Evolutionary conservation across 2,888 invertebrate genomes (phyloP), one percentile per base, ranked within the genome.

Genomic region (Rhodophaea formosa): DNA sequence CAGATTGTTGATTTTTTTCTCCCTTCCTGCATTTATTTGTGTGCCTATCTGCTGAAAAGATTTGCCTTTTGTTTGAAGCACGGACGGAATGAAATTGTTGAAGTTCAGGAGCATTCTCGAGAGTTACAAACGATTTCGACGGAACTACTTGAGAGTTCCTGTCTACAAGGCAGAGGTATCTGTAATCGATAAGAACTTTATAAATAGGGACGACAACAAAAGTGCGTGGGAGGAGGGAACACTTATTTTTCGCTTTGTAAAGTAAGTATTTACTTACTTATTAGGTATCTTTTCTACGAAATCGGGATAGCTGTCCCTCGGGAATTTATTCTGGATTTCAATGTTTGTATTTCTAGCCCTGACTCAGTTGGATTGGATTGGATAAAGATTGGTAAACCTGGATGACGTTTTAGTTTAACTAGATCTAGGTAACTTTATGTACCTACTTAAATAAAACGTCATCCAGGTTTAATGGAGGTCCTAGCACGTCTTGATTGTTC

Each of bases 1-100:
- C 61, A 59, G 64, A 66, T 71, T 70, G 66, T 64, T 66, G 67
- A 65, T 69, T 71, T 64, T 71, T 66, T 62, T 56, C 10, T 35
- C 51, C 30, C 14, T 47, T 53, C 53, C 59, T 56, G 59, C 60
- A 60, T 65, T 61, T 62, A 61, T 63, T 62, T 58, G 61, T 60
- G 29, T 60, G 51, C 53, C 45, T 59, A 58, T 59, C 59, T 60
- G 8, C 54, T 17, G 53, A 44, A 53, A 53, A 44, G 53, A 53
- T 53, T 53, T 44, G 14, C 53, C 43, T 44, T 44, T 53, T 53
- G 53, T 53, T 53, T 55, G 32, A 35, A 17, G 35, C 29, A 55
- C 32, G 23, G 23, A n/a, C 39, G 29, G 35, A 46, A 46, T 35
- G n/a, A 32, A 44, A 59, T 59, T 43, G 49, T 8, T 23, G 17